phyloP scores from a whole-genome alignment of 2,113 vertebrate species.

The Manacus vitellinus region DNA sequence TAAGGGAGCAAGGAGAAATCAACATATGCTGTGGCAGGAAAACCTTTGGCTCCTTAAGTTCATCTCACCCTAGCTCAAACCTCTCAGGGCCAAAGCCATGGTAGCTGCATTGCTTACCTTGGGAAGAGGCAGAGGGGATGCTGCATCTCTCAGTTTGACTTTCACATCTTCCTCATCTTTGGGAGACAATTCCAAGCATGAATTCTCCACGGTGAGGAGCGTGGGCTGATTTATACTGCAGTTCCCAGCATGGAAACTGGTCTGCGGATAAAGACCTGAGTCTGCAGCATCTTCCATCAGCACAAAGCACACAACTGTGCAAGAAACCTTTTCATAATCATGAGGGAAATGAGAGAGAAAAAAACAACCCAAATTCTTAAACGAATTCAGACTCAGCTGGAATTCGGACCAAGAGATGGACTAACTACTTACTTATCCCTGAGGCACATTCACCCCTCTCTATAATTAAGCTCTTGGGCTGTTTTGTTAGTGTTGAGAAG shows the following conservation, averaged over 20 bases:
- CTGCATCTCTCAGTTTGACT: background rate
- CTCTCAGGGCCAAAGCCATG: background rate
- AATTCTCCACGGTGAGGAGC: background rate
- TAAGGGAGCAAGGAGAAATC: background rate
- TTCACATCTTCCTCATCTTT: background rate
- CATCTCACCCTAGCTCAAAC: background rate
- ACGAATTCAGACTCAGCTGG: conserved; percentile 61
- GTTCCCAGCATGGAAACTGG: background rate
- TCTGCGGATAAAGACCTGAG: background rate
- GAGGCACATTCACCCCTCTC: conserved; percentile 72
- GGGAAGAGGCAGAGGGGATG: background rate
- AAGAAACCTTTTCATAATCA: conserved; percentile 4
- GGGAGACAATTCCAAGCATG: background rate
- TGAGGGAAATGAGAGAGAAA: background rate
- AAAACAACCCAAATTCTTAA: conserved; percentile 52
- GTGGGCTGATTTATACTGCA: background rate
- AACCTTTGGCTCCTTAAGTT: background rate
- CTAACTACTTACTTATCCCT: conserved; percentile 71
- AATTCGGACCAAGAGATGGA: conserved; percentile 73
- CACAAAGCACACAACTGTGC: background rate
- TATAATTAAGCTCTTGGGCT: conserved; percentile 78
- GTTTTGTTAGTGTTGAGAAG: conserved; percentile 75
- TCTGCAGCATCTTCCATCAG: background rate
- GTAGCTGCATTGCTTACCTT: background rate
- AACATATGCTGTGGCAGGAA: background rate